Conservation (phyloP, 2,113 vertebrate species). For the Opisthocomus hoazin region DNA sequence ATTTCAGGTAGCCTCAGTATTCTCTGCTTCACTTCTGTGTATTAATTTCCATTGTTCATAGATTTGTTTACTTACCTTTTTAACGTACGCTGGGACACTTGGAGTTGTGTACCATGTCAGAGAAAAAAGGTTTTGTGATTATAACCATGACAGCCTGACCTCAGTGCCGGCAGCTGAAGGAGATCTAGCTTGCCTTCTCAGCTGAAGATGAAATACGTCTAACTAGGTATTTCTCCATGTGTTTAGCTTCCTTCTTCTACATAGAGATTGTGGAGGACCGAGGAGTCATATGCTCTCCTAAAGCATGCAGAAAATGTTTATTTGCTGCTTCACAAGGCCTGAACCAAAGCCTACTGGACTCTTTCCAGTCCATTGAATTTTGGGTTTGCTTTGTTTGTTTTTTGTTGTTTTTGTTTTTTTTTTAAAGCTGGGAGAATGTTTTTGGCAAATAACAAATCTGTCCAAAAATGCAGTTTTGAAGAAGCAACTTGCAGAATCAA, state of each 20-base stretch:
- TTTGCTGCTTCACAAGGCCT: slow-evolving; percentile 39
- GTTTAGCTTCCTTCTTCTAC: not conserved
- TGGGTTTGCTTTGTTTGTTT: not conserved
- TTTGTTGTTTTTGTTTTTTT: not conserved
- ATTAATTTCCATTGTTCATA: not conserved
- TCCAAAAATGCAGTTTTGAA: slow-evolving; percentile 3
- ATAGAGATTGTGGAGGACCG: not conserved
- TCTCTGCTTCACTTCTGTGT: not conserved
- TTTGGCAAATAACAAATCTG: not conserved
- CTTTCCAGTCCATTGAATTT: slow-evolving; percentile 51
- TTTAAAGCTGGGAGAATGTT: slow-evolving; percentile 7
- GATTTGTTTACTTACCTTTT: not conserved
- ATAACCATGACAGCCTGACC: not conserved
- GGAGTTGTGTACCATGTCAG: not conserved
- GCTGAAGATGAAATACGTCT: not conserved
- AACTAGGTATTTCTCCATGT: not conserved
- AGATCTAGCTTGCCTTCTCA: not conserved
- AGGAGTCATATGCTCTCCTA: not conserved
- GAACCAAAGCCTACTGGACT: slow-evolving; percentile 30
- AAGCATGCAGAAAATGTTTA: slow-evolving; percentile 40
- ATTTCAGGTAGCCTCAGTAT: not conserved
- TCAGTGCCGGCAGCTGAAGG: not conserved
- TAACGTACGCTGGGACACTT: not conserved
- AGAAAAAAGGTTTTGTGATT: not conserved
- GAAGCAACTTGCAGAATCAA: not conserved